Evolutionary conservation across 2,888 invertebrate species (phyloP).

Genomic region (Cephus rjabovi): DNA sequence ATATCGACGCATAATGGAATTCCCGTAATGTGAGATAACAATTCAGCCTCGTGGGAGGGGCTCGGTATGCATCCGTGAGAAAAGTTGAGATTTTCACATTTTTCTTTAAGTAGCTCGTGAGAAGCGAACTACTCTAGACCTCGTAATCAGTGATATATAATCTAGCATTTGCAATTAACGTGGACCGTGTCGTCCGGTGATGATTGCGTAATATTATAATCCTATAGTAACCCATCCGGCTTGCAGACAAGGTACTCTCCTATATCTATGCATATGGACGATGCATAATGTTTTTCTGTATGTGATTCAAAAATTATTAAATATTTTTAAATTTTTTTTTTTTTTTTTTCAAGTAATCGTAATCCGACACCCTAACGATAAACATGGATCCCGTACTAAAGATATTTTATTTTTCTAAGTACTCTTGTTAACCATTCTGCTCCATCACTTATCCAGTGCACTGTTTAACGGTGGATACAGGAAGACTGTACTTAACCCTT

Average conservation of each 20-base stretch:
- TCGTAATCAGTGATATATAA: not conserved
- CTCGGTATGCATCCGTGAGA: not conserved
- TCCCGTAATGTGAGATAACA: not conserved
- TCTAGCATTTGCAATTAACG: not conserved
- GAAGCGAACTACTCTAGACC: not conserved
- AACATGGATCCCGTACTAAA: not conserved
- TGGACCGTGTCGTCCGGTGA: not conserved
- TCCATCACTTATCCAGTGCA: not conserved
- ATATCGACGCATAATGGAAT: not conserved
- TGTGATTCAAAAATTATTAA: no score
- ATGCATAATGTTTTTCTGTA: not conserved
- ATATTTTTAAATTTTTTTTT: no score
- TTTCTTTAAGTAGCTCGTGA: not conserved
- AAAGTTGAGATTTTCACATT: not conserved
- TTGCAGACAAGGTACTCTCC: not conserved
- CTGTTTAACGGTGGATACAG: slow-evolving; percentile 19
- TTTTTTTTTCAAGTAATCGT: no score
- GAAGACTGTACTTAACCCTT: slow-evolving; percentile 50
- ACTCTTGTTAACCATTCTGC: not conserved
- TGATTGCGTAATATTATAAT: not conserved
- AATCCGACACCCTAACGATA: no score
- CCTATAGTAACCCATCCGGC: not conserved
- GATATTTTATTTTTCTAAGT: not conserved
- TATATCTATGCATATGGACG: not conserved
- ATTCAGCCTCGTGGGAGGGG: not conserved